Conservation (phyloP, 2,113 vertebrate genomes). For the Oncorhynchus masou region DNA sequence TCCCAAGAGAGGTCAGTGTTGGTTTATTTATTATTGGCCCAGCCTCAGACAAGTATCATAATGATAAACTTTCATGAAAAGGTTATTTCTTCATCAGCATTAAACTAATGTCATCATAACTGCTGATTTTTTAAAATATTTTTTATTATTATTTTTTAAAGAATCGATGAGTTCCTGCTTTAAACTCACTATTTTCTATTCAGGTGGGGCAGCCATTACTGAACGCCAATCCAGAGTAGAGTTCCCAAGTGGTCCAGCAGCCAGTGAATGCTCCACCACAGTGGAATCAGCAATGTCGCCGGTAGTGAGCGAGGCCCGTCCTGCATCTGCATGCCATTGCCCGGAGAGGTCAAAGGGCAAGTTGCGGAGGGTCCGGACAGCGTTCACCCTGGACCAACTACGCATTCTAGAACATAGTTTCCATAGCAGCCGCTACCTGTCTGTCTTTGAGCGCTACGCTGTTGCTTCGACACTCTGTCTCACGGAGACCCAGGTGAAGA, state of each 20-base stretch:
- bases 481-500: constrained; percentile 78
- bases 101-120: too few relatives aligned
- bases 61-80: background rate
- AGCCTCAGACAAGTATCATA: background rate
- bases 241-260: background rate
- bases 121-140: too few relatives aligned
- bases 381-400: constrained; percentile 72
- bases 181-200: background rate
- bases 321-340: background rate
- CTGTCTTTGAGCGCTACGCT: constrained; percentile 70
- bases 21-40: background rate
- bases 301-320: background rate
- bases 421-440: constrained; percentile 71
- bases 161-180: background rate
- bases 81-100: background rate
- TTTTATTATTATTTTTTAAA: too few relatives aligned
- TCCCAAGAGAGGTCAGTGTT: constrained; percentile 7
- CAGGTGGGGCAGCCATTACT: background rate
- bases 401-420: constrained; percentile 72
- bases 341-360: constrained; percentile 23
- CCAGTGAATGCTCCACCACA: constrained; percentile 8
- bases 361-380: constrained; percentile 69
- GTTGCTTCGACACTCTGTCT: constrained; percentile 66
- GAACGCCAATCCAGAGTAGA: background rate
- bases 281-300: constrained; percentile 4